Base-by-base conservation (phyloP, 2,797 vertebrate species). In the Psittacula echo region DNA sequence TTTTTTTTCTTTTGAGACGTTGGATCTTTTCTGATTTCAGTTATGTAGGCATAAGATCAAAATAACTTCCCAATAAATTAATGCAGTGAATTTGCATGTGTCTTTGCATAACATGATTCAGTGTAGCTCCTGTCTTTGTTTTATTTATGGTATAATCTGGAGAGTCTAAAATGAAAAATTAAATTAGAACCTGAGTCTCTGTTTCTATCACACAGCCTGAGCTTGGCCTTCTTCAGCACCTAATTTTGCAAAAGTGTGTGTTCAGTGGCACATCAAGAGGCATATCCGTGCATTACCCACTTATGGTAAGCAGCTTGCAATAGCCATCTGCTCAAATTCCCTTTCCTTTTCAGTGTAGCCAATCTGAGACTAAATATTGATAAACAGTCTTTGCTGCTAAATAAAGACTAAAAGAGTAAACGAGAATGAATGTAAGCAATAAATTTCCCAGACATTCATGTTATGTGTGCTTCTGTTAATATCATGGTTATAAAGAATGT, bases 321-420 rank as follows among this genome's bases (percentile, higher is more conserved):
- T 15, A 66, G 48, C 84, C 64, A 70, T 86, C 82, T 96, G 90
- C 80, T 91, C 86, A 93, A 41, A 53, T 75, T 15, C 34, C 30
- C 50, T n/a, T 50, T 75, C 30, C 50, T 72, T 86, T 87, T 53
- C 47, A 39, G 44, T 20, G 34, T 6, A 77, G 44, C 61, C 42
- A 88, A 6, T 86, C 22, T 88, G 85, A 76, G 67, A 68, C 62
- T 96, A 85, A 95, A 93, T 93, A 92, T 51, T 89, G 91, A 86
- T 82, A 94, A 93, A 87, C 62, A 72, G 51, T 81, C 32, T 86
- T 54, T 94, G 47, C n/a, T 91, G 22, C 54, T 92, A 89, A 92
- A 89, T 82, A 71, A 73, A 89, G 77, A 62, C 54, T 75, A 24
- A 54, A 91, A 56, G 24, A 23, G 5, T 47, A 61, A 81, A 65